Percentiles rank a stretch among this genome's conserved stretches.
Evolutionary conservation across 2,888 invertebrate genomes (phyloP).

Genomic region (Uloborus plumipes): DNA sequence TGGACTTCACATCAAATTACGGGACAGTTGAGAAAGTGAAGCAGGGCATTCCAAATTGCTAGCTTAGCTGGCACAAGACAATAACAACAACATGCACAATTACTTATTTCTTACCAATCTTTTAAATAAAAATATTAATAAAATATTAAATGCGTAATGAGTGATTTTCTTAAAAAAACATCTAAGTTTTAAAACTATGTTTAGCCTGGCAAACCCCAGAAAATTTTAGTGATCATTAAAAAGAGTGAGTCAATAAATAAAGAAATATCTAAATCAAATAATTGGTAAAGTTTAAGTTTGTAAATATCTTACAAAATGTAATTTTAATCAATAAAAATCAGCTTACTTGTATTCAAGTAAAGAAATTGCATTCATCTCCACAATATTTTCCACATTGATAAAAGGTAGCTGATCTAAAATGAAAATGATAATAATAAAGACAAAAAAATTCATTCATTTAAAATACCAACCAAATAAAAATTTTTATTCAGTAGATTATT

Average conservation of each 20-base stretch:
- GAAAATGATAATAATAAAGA: neutral
- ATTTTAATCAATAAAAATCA: neutral
- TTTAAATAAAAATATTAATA: too few species aligned
- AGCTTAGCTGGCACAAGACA: too few species aligned
- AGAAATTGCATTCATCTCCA: neutral
- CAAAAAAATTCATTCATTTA: neutral
- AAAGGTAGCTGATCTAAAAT: neutral
- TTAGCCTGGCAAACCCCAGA: neutral
- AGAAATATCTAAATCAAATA: neutral
- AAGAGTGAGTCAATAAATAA: neutral
- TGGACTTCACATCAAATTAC: too few species aligned
- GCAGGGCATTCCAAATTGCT: too few species aligned
- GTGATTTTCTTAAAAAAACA: too few species aligned
- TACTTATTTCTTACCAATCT: too few species aligned
- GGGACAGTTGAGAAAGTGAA: too few species aligned
- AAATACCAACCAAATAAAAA: too few species aligned
- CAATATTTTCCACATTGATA: neutral
- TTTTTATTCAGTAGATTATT: too few species aligned
- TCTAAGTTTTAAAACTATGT: too few species aligned
- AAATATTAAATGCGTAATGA: too few species aligned
- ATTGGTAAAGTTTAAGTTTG: neutral
- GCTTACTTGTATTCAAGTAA: neutral
- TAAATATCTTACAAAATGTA: neutral
- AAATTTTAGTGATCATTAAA: neutral
- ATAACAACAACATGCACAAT: too few species aligned